Base-by-base conservation (phyloP, 2,113 vertebrate species). In the Anthoscopus minutus region DNA sequence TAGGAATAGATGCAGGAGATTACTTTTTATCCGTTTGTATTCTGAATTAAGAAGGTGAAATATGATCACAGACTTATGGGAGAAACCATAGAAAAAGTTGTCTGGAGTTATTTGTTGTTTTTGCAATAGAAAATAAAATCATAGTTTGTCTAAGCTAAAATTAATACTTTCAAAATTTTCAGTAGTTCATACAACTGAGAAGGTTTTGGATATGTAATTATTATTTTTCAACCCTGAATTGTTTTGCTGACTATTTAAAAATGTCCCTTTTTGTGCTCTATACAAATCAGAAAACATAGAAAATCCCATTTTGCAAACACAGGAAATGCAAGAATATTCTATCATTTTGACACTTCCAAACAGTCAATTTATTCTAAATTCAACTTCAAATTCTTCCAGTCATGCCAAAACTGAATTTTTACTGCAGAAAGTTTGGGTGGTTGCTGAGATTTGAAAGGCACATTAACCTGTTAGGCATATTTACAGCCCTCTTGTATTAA, bases 211-310 rank as follows among this genome's bases (percentile, higher is more conserved):
- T 19, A 4, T 11, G 7, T 21, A 70, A 61, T 18, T 8, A 57
- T 25, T 47, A 11, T 18, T 85, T 85, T 66, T 71, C 28, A 57
- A 35, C 8, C 64, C 3, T 28, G 6, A 28, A 42, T n/a, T 73
- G 0, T 53, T 72, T 60, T 70, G 4, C 6, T 42, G 4, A 30
- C 6, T 73, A 30, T 72, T 86, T 76, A 7, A 84, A 92, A 81
- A 33, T 35, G 4, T 0, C 1, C 2, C 9, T 58, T 81, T 42
- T 47, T 28, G 4, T 27, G 2, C 5, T 23, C 3, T 72, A 37
- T n/a, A 30, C 24, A 51, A 45, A 58, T 38, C 11, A 82, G 5
- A 85, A 85, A 76, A 45, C 14, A 33, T 0, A 44, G 19, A 28
- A 69, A 37, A 74, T 20, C 5, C 23, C 4, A 11, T 74, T 65